Evolutionary conservation across 2,113 vertebrate genomes (phyloP), one percentile per base, ranked within the genome.

Genomic region (Larimichthys polyactis): DNA sequence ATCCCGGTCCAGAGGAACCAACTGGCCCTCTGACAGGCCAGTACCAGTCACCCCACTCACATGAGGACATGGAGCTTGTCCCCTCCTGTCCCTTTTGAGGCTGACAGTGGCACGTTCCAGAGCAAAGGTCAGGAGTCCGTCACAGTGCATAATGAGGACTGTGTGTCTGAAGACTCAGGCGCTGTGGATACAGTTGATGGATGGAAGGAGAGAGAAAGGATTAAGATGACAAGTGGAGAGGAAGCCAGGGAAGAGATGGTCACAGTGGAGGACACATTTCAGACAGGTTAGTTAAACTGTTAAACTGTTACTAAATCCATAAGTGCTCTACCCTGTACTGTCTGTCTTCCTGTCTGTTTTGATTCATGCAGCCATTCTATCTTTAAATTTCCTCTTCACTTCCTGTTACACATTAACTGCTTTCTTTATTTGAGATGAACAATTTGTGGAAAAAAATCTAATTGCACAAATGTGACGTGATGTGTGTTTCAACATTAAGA

Each of bases 141-240:
- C 2, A 3, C 20, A 8, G 10, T 52, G 57, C 59, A 66, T n/a
- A 58, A 68, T 19, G 20, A 36, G 49, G 40, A 51, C 8, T 6
- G 12, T 29, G 4, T 14, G 10, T 51, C 43, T 29, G 27, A 43
- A 32, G 60, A 68, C 24, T 8, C 12, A 1, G 20, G 48, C n/a
- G 1, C 32, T 72, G 5, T 72, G 77, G 73, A 81, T 73, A 15
- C 32, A 19, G 54, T 71, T n/a, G 89, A 90, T 32, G 78, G 85
- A 58, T 79, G 82, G 78, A 86, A 58, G 24, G 67, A 84, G 59
- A 86, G 66, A 22, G 81, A 84, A 16, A 69, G 27, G n/a, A 52
- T 15, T 2, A 64, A 48, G 63, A 59, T 7, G 20, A 52, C 51
- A 11, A 44, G 49, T 6, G 58, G 12, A 11, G 59, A 54, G 15